phyloP scores from a whole-genome alignment of 2,113 vertebrate genomes.

The Coracopsis vasa region DNA sequence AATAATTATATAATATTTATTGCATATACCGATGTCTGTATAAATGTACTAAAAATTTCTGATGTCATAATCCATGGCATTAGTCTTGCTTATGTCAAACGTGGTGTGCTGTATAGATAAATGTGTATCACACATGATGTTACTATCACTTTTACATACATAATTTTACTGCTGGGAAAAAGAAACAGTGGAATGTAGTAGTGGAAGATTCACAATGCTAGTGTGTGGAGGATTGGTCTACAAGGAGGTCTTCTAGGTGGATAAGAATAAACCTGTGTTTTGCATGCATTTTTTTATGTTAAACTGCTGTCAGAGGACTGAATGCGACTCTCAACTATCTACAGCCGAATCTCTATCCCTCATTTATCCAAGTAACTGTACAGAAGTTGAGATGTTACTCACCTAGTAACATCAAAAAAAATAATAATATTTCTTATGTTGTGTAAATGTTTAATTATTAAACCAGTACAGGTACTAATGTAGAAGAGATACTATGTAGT shows the following conservation, averaged over 20 bases:
- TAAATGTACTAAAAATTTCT: not conserved
- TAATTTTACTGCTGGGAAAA: not conserved
- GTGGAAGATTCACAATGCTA: not conserved
- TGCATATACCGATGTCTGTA: not conserved
- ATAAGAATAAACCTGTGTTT: not conserved
- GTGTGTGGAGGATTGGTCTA: not conserved
- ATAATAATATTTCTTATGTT: not conserved
- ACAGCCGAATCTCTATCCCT: not conserved
- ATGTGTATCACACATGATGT: accelerated
- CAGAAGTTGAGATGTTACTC: not conserved
- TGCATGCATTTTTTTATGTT: not conserved
- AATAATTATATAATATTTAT: not conserved
- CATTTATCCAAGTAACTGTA: not conserved
- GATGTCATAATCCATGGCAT: accelerated
- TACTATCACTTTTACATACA: not conserved
- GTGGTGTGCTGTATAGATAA: not conserved
- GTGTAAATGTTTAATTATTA: not conserved
- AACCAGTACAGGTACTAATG: not conserved
- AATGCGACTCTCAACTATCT: not conserved
- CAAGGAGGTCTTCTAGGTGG: not conserved
- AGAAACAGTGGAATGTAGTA: not conserved
- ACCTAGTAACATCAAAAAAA: not conserved
- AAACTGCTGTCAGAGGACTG: not conserved
- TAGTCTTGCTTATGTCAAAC: not conserved
- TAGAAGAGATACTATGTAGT: not conserved